phyloP scores from a whole-genome alignment of 2,113 vertebrate species.

The Chaenogobius annularis region DNA sequence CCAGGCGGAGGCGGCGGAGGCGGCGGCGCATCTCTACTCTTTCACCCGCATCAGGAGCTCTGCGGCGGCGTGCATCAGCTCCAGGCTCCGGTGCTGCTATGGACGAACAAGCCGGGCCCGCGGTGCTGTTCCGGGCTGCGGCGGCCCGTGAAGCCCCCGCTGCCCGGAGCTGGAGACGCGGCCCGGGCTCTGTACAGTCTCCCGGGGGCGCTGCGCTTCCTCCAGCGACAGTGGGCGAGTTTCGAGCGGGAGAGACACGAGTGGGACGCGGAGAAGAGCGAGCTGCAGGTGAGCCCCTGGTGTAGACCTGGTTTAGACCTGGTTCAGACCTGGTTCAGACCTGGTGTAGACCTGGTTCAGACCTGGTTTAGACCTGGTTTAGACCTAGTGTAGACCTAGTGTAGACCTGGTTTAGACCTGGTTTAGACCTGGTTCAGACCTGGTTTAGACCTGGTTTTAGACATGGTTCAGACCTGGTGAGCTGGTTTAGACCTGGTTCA shows the following conservation, averaged over 20 bases:
- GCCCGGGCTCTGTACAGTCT: conserved; percentile 90
- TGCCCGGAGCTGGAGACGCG: conserved; percentile 76
- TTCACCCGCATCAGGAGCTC: background rate
- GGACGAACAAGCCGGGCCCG: conserved; percentile 95
- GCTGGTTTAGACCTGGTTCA: too few relatives aligned
- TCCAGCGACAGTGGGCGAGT: conserved; percentile 96
- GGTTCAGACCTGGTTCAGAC: background rate
- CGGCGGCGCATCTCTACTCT: background rate
- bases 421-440: too few relatives aligned
- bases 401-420: too few relatives aligned
- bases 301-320: background rate
- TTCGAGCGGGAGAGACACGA: conserved; percentile 92
- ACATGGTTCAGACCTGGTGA: too few relatives aligned
- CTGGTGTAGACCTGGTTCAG: too few relatives aligned
- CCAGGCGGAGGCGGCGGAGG: conserved; percentile 5
- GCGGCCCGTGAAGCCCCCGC: conserved; percentile 66
- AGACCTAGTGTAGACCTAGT: too few relatives aligned
- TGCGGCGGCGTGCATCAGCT: background rate
- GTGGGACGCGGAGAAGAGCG: conserved; percentile 91
- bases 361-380: too few relatives aligned
- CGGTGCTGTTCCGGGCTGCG: conserved; percentile 84
- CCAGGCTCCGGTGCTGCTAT: conserved; percentile 77
- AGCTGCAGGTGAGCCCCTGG: conserved; percentile 84
- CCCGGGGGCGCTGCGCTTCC: conserved; percentile 92
- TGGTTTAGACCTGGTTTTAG: too few relatives aligned